phyloP scores from a whole-genome alignment of 2,113 vertebrate genomes.

The Podiceps cristatus region DNA sequence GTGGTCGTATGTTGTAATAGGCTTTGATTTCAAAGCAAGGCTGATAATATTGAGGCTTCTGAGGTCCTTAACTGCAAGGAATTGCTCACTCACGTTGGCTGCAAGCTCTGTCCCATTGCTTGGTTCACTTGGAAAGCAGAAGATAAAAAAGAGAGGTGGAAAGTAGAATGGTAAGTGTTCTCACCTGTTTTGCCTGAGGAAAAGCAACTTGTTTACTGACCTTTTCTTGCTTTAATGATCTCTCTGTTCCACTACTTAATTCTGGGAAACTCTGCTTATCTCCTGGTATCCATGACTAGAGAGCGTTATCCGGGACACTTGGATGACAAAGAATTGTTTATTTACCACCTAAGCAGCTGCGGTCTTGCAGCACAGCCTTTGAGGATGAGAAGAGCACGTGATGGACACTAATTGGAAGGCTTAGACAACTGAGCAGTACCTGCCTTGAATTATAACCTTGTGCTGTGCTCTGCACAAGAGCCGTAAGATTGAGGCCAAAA shows the following conservation, averaged over 20 bases:
- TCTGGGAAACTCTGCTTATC: background rate
- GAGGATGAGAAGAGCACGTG: background rate
- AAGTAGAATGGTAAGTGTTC: background rate
- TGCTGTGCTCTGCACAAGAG: background rate
- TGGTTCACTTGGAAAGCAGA: background rate
- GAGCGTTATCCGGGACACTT: background rate
- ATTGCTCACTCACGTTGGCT: background rate
- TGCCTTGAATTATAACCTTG: slow-evolving; percentile 21
- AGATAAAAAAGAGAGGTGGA: background rate
- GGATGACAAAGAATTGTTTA: slow-evolving; percentile 14
- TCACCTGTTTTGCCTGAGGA: background rate
- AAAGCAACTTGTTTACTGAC: slow-evolving; percentile 6
- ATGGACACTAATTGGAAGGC: slow-evolving; percentile 43
- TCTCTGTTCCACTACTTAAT: background rate
- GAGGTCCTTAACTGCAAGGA: background rate
- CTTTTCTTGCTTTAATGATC: slow-evolving; percentile 11
- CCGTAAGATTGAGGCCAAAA: background rate
- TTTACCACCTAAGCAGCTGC: background rate
- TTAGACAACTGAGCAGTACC: background rate
- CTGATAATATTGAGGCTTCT: background rate
- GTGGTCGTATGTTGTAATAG: background rate
- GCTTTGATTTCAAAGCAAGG: background rate
- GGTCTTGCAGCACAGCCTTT: background rate
- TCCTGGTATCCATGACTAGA: background rate
- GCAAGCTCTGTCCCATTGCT: background rate